These are phyloP conservation scores for Chrysotoxum bicinctum DNA, from an alignment of 2,888 invertebrate species.

Conservation along the genomic window DNA sequence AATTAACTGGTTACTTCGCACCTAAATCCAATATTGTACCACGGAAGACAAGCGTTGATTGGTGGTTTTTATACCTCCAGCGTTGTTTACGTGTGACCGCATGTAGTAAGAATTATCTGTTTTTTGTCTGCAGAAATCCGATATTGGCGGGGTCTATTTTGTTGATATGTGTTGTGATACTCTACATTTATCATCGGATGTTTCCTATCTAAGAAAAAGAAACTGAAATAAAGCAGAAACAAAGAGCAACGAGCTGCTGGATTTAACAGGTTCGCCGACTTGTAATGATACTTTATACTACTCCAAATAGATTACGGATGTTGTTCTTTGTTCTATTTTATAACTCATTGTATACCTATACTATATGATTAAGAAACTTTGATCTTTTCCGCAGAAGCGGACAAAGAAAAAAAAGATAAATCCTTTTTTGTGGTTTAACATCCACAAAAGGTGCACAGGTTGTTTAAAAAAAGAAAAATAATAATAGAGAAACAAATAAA, in stretches of 20 bases:
- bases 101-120: slow-evolving; percentile 36
- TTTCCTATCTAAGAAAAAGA: slow-evolving; percentile 14
- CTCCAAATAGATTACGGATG: slow-evolving; percentile 40
- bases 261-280: slow-evolving; percentile 50
- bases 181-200: slow-evolving; percentile 17
- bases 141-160: slow-evolving; percentile 23
- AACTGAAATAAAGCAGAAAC: neutral
- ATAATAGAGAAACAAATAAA: neutral
- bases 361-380: slow-evolving; percentile 31
- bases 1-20: slow-evolving; percentile 32
- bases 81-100: slow-evolving; percentile 16
- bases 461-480: neutral
- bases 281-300: slow-evolving; percentile 32
- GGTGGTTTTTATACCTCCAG: slow-evolving; percentile 63
- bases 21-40: slow-evolving; percentile 71
- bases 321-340: slow-evolving; percentile 55
- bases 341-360: slow-evolving; percentile 12
- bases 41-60: slow-evolving; percentile 41
- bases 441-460: neutral
- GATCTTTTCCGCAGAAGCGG: slow-evolving; percentile 40
- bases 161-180: neutral
- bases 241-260: neutral
- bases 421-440: slow-evolving; percentile 22
- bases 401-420: slow-evolving; percentile 8
- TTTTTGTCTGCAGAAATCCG: slow-evolving; percentile 44